phyloP scores from a whole-genome alignment of 2,888 invertebrate species.

The Ganaspis brasiliensis region DNA sequence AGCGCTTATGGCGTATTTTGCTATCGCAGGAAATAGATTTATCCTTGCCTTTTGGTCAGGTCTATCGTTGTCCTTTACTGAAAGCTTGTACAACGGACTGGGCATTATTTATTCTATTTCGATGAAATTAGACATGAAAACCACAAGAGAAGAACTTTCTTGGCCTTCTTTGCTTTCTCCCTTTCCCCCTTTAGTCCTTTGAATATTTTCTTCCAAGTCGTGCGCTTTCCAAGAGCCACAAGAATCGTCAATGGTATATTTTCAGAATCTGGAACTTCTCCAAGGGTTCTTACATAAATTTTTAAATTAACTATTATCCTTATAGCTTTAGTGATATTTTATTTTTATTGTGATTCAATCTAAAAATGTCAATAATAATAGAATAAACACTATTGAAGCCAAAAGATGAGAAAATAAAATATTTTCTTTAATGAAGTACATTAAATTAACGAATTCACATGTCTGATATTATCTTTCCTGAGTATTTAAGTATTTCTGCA shows the following conservation, averaged over 20 bases:
- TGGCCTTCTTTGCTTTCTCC: constrained; percentile 35
- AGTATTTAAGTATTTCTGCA: no score
- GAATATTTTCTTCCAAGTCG: constrained; percentile 35
- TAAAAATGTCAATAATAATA: neutral
- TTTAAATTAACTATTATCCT: constrained; percentile 1
- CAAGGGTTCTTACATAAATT: constrained; percentile 5
- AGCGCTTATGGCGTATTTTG: constrained; percentile 74
- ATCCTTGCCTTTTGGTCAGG: constrained; percentile 65
- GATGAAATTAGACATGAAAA: constrained; percentile 59
- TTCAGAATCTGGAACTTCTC: constrained; percentile 20
- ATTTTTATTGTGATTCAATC: no score
- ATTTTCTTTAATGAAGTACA: no score
- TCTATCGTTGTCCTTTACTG: constrained; percentile 53
- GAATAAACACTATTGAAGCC: neutral
- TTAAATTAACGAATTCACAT: no score
- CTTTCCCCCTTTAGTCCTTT: neutral
- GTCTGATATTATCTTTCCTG: no score
- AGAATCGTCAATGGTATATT: neutral
- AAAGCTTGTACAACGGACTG: constrained; percentile 32
- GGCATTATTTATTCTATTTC: constrained; percentile 70
- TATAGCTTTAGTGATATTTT: no score
- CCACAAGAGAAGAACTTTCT: constrained; percentile 51
- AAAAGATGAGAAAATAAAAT: no score
- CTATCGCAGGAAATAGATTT: constrained; percentile 75
- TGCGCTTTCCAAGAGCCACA: neutral